A percentile compares a stretch with the other conserved stretches of the same genome.
Conservation (phyloP, 2,797 vertebrate species). For the Mormyrops boulengeri region DNA sequence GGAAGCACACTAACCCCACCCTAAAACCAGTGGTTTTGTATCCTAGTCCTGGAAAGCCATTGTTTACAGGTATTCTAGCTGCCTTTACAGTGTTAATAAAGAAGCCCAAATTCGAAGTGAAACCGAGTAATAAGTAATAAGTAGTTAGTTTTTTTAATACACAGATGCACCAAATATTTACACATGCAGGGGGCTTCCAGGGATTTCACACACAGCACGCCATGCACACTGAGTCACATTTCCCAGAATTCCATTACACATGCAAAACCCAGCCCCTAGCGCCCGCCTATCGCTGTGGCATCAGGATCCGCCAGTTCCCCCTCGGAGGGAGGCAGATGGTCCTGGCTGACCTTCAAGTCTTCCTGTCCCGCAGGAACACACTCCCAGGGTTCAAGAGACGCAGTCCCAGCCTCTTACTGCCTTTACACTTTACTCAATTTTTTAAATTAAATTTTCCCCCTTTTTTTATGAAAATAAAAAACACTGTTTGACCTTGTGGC, state of each 20-base stretch:
- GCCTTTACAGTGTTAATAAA: background rate
- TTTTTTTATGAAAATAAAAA: slow-evolving; percentile 54
- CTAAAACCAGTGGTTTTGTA: background rate
- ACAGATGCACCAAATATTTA: background rate
- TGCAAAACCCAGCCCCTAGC: background rate
- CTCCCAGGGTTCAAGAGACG: background rate
- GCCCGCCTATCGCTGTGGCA: background rate
- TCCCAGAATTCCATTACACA: slow-evolving; percentile 30
- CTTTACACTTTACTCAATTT: slow-evolving; percentile 14
- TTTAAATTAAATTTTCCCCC: slow-evolving; percentile 26
- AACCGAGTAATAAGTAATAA: background rate
- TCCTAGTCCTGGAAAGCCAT: background rate
- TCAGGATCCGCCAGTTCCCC: background rate
- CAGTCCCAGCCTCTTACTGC: slow-evolving; percentile 1
- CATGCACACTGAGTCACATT: slow-evolving; percentile 27
- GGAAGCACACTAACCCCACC: background rate
- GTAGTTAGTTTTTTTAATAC: background rate
- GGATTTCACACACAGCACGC: background rate
- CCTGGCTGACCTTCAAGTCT: background rate
- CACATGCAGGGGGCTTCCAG: background rate
- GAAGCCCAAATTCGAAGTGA: background rate
- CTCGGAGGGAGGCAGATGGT: background rate
- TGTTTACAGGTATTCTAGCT: slow-evolving; percentile 2
- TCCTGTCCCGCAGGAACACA: background rate
- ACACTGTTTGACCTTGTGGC: slow-evolving; percentile 37